Evolutionary conservation across 1,140 invertebrate genomes (phyloP).

Genomic region (Drosophila elegans): DNA sequence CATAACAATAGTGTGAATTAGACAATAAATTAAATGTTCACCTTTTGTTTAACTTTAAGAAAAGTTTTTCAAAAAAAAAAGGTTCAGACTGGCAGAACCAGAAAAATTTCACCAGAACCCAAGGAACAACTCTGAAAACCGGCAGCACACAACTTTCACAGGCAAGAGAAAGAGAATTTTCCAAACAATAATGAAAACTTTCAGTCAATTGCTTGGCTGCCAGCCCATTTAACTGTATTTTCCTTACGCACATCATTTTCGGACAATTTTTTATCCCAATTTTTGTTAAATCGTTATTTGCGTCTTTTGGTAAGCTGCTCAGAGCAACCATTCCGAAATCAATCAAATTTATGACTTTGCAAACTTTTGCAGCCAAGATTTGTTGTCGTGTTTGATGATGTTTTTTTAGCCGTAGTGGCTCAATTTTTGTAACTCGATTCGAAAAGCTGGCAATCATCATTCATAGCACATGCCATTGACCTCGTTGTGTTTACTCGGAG

Average conservation of each 20-base stretch:
- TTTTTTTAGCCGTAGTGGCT: constrained; percentile 34
- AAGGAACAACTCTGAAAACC: constrained; percentile 42
- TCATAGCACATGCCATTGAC: constrained; percentile 58
- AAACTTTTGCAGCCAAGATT: constrained; percentile 53
- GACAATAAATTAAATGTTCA: constrained; percentile 44
- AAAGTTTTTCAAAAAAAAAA: constrained; percentile 31
- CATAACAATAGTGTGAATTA: constrained; percentile 56
- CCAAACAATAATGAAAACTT: constrained; percentile 50
- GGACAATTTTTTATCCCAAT: constrained; percentile 29
- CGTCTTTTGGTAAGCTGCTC: constrained; percentile 40
- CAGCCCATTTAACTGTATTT: constrained; percentile 56
- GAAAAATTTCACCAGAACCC: constrained; percentile 47
- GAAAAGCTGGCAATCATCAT: constrained; percentile 59
- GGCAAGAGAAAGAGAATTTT: constrained; percentile 45
- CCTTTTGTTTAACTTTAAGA: constrained; percentile 49
- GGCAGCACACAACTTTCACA: constrained; percentile 49
- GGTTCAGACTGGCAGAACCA: constrained; percentile 21
- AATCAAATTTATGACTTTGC: constrained; percentile 65
- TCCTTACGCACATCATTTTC: constrained; percentile 55
- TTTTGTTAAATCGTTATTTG: constrained; percentile 37
- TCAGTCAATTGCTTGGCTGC: constrained; percentile 38
- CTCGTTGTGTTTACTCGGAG: constrained; percentile 49
- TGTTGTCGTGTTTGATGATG: constrained; percentile 31
- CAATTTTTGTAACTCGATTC: constrained; percentile 49
- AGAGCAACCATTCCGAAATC: constrained; percentile 57